Percentiles rank a stretch among this genome's conserved stretches.
Evolutionary conservation across 2,797 vertebrate species (phyloP).

Genomic region (Phalanger gymnotis): DNA sequence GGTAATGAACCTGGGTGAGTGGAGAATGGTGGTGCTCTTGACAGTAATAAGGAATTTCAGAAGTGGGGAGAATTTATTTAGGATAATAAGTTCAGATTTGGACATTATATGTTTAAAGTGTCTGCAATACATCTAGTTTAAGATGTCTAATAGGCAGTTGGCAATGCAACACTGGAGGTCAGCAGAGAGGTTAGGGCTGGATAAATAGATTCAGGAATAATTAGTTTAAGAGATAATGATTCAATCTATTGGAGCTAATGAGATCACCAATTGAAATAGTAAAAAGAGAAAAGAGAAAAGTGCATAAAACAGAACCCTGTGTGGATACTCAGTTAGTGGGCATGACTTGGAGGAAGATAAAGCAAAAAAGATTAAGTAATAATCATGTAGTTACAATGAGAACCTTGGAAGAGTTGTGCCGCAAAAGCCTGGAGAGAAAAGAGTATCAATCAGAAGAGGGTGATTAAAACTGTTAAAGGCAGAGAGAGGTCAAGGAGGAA

Average conservation of each 20-base stretch:
- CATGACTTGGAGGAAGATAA: background rate
- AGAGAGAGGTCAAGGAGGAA: background rate
- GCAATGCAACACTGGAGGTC: background rate
- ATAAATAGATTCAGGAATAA: background rate
- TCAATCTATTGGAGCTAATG: background rate
- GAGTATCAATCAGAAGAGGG: background rate
- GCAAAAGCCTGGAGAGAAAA: background rate
- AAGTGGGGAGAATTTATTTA: background rate
- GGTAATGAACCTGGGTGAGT: background rate
- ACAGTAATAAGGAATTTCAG: background rate
- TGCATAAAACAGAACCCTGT: background rate
- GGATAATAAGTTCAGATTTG: background rate
- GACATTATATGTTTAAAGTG: background rate
- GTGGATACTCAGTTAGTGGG: background rate
- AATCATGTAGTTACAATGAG: background rate
- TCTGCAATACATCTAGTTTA: background rate
- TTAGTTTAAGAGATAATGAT: background rate
- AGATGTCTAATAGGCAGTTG: background rate
- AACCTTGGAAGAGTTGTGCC: background rate
- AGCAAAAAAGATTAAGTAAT: background rate
- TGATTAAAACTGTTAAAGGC: background rate
- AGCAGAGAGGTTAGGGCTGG: background rate
- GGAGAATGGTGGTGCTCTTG: background rate
- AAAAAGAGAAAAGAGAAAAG: background rate
- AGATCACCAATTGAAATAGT: background rate